These are phyloP conservation scores for Oikopleura vanhoeffeni DNA, from an alignment of 23 tunicate genomes.

Conservation along the genomic window DNA sequence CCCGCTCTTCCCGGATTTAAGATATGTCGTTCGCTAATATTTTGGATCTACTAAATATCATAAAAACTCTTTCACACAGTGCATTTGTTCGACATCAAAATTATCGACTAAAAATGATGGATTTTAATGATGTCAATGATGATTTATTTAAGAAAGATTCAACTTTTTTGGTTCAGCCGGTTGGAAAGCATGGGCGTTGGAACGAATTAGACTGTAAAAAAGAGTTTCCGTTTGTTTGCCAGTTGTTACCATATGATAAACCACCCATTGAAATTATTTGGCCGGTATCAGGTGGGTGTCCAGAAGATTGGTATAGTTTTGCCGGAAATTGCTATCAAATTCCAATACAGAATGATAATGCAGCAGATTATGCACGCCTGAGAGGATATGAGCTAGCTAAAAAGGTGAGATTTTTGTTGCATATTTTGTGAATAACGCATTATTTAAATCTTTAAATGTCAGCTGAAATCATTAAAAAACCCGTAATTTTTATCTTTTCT, in stretches of 20 bases:
- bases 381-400: background rate
- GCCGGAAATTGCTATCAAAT: background rate
- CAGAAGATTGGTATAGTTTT: background rate
- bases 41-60: no score
- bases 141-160: background rate
- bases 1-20: no score
- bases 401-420: no score
- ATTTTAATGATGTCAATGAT: background rate
- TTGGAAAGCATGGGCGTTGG: background rate
- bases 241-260: background rate
- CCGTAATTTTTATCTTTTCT: no score
- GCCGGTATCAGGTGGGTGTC: background rate
- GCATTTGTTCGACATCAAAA: no score
- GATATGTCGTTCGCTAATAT: no score
- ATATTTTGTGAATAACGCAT: no score
- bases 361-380: background rate
- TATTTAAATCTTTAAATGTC: no score
- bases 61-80: no score
- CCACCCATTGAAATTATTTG: background rate
- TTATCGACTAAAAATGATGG: background rate
- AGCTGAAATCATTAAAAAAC: no score
- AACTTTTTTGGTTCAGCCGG: background rate
- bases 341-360: background rate
- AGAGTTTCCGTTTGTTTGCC: background rate
- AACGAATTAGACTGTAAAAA: background rate